Percentiles rank a stretch among this genome's conserved stretches.
These are phyloP conservation scores for Panopea generosa DNA, from an alignment of 2,888 invertebrate genomes.

Conservation along the genomic window DNA sequence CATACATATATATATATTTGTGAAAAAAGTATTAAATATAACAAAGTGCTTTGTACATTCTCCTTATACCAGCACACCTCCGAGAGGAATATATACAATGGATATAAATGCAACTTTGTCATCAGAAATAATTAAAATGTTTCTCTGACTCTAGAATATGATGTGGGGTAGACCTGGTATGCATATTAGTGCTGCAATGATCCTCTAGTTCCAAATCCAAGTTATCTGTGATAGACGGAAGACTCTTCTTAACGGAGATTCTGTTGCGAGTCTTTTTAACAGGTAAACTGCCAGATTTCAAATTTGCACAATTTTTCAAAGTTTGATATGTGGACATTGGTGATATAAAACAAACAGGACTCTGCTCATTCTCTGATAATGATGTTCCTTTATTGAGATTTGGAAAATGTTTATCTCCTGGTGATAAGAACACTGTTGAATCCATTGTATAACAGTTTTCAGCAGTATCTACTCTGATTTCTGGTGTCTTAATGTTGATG, in stretches of 20 bases:
- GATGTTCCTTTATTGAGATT: neutral
- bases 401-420: neutral
- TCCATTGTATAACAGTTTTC: constrained; percentile 34
- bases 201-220: constrained; percentile 30
- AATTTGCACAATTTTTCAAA: constrained; percentile 17
- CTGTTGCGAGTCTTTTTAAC: neutral
- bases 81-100: too few relatives aligned
- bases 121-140: too few relatives aligned
- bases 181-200: neutral
- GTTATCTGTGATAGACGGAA: constrained; percentile 44
- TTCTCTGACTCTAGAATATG: neutral
- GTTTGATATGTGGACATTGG: constrained; percentile 29
- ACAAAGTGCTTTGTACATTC: too few relatives aligned
- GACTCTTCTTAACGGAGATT: constrained; percentile 12
- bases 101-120: too few relatives aligned
- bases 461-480: constrained; percentile 47
- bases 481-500: constrained; percentile 37
- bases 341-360: constrained; percentile 1
- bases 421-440: constrained; percentile 38
- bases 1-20: too few relatives aligned
- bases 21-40: too few relatives aligned
- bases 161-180: neutral
- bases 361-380: neutral
- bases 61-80: too few relatives aligned
- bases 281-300: neutral